These are phyloP conservation scores for Dyspetes luteomarginatus DNA, from an alignment of 2,888 invertebrate species.

Conservation along the genomic window DNA sequence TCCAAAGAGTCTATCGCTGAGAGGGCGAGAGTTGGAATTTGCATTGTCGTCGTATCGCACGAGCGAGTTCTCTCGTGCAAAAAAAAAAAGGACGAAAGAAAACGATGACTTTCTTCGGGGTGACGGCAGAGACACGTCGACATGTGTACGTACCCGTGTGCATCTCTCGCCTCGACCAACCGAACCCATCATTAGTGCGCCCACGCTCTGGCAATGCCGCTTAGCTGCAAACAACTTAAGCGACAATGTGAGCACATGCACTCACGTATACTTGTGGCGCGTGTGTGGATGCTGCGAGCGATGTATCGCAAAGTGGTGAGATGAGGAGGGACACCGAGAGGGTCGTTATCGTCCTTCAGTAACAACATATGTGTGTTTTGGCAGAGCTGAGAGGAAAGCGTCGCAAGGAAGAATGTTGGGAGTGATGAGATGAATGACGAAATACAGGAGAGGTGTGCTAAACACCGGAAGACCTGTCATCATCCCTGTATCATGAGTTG, in stretches of 20 bases:
- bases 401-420: conserved; percentile 49
- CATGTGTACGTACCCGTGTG: conserved; percentile 69
- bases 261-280: neutral
- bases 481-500: conserved; percentile 41
- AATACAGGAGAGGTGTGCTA: conserved; percentile 58
- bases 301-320: conserved; percentile 3
- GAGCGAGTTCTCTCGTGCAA: conserved; percentile 36
- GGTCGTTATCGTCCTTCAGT: conserved; percentile 51
- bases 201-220: conserved; percentile 71
- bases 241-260: conserved; percentile 18
- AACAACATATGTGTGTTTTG: conserved; percentile 1
- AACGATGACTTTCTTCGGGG: conserved; percentile 64
- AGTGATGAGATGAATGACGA: conserved; percentile 60
- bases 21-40: conserved; percentile 62
- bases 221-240: conserved; percentile 40
- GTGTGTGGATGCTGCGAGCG: conserved; percentile 19
- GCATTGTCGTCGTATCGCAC: conserved; percentile 62
- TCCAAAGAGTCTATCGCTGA: conserved; percentile 31
- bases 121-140: conserved; percentile 57
- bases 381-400: conserved; percentile 39
- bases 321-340: conserved; percentile 16
- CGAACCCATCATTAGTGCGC: conserved; percentile 79
- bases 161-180: conserved; percentile 64
- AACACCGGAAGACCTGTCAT: conserved; percentile 63
- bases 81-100: conserved; percentile 34